These are phyloP conservation scores for Folsomia manolachei DNA, from an alignment of 2,888 invertebrate species.

Conservation along the genomic window DNA sequence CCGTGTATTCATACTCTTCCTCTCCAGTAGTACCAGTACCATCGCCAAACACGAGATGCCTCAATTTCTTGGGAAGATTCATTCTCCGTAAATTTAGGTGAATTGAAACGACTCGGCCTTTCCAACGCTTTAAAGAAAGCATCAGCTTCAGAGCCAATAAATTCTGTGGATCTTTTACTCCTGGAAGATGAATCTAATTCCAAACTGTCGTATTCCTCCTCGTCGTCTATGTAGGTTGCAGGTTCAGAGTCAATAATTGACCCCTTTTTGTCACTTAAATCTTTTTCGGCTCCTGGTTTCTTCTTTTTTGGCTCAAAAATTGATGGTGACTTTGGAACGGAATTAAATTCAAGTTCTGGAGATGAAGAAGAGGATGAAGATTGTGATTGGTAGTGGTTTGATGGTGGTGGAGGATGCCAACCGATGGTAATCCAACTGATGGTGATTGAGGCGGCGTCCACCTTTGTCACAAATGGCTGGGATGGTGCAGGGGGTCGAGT, in stretches of 20 bases:
- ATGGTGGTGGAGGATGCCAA: conserved; percentile 61
- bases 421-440: conserved; percentile 71
- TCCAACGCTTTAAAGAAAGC: conserved; percentile 1
- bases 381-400: conserved; percentile 2
- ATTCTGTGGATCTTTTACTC: background rate
- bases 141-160: background rate
- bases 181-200: background rate
- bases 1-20: conserved; percentile 31
- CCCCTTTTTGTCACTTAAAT: conserved; percentile 1
- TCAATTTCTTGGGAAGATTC: conserved; percentile 3
- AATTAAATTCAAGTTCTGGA: background rate
- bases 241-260: background rate
- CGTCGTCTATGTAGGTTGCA: background rate
- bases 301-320: conserved; percentile 12
- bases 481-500: conserved; percentile 33
- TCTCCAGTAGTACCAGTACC: conserved; percentile 22
- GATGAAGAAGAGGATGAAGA: conserved; percentile 22
- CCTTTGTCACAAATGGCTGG: conserved; percentile 67
- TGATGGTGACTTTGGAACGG: conserved; percentile 12
- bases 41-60: conserved; percentile 34
- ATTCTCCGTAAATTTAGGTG: background rate
- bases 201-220: background rate
- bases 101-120: conserved; percentile 1
- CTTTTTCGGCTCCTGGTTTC: background rate
- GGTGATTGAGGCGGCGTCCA: conserved; percentile 73